Evolutionary conservation across 2,888 invertebrate species (phyloP), one percentile per base, ranked within the genome.

Genomic region (Omphaloscelis lunosa): DNA sequence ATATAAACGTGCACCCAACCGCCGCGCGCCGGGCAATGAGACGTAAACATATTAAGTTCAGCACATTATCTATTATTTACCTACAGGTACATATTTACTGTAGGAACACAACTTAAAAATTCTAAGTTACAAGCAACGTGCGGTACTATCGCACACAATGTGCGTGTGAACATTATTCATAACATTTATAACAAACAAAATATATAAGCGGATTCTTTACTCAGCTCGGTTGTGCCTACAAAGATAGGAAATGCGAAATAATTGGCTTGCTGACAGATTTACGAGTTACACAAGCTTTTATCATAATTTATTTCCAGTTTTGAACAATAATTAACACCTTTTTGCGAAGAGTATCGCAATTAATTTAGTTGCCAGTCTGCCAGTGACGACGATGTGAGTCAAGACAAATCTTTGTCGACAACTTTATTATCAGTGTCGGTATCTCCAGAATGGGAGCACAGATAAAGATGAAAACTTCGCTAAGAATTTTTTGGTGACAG

Each of bases 191-290:
- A n/a, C 17, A 48, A 48, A 48, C 39, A 9, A 29, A 62, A 29
- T 41, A 62, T 15, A n/a, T 45, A 29, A 12, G 9, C 9, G 48
- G 9, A 34, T 29, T 20, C n/a, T 41, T 62, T n/a, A 9, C 51
- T 15, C 20, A 17, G 11, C 51, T 66, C 23, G 34, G 29, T 45
- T 53, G 67, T 79, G 67, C 41, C 79, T 34, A 34, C 51, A 59
- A 29, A 62, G 29, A 56, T 59, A 68, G 11, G 20, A 63, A 69
- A 66, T 56, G 59, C 12, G 58, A 27, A 48, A 69, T 68, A 51
- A 62, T 41, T 63, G n/a, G 34, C 29, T 51, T 27, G 39, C 53
- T 15, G n/a, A 56, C 20, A 70, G 34, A 73, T 80, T 68, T 68
- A 72, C 68, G 67, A 27, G 34, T 20, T 23, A 20, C 23, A 29